These are phyloP conservation scores for Tetraneura akinire DNA, from an alignment of 1,140 invertebrate genomes.

Conservation along the genomic window DNA sequence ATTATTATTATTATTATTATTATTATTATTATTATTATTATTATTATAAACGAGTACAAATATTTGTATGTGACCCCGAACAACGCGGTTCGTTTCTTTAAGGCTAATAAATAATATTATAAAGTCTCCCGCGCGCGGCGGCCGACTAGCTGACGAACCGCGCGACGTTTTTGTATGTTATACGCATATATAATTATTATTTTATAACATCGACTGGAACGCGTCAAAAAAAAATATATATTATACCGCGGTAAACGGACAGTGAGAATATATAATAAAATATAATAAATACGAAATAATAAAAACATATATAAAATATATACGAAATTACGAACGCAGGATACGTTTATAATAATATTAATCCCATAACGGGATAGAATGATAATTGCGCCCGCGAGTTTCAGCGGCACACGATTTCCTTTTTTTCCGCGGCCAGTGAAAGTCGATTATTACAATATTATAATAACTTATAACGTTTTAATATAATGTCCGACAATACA, in stretches of 20 bases:
- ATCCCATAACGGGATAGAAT: too few relatives aligned
- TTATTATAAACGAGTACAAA: too few relatives aligned
- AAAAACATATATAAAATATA: background rate
- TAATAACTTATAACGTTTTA: too few relatives aligned
- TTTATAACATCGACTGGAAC: background rate
- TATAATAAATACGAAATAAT: background rate
- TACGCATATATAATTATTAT: too few relatives aligned
- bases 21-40: too few relatives aligned
- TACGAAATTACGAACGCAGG: constrained; percentile 15
- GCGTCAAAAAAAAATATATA: constrained; percentile 1
- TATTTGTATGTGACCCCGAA: background rate
- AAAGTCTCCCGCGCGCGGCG: background rate
- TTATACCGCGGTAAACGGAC: too few relatives aligned
- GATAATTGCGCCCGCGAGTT: background rate
- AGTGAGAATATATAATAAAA: background rate
- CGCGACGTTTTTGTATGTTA: too few relatives aligned
- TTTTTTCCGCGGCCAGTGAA: background rate
- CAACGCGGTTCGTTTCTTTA: constrained; percentile 25
- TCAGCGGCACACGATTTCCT: constrained; percentile 4
- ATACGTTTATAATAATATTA: background rate
- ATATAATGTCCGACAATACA: too few relatives aligned
- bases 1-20: too few relatives aligned
- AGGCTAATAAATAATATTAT: background rate
- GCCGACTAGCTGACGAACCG: too few relatives aligned
- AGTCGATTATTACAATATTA: background rate